Base-by-base conservation (phyloP, 2,113 vertebrate genomes). In the Ammodytes dubius region DNA sequence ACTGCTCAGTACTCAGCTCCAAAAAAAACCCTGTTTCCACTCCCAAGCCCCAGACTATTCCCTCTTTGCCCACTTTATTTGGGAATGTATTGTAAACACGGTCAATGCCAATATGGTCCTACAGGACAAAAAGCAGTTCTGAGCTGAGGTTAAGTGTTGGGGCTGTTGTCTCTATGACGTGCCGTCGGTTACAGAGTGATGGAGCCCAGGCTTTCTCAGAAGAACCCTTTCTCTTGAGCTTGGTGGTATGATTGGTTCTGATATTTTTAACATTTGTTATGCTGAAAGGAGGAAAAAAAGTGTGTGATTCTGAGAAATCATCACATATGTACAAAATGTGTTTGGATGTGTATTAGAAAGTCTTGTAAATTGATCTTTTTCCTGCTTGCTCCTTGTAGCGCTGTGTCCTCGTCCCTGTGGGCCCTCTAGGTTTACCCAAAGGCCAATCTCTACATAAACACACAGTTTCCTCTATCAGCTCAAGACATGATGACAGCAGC, bases 41-140 rank as follows among this genome's bases (percentile, higher is more conserved):
- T 93, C 79, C 53, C 60, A 15, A 11, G 54, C 78, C 74, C 27
- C 54, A 54, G 87, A 77, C 77, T 88, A 86, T 94, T 92, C 93
- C 91, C 92, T 40, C 76, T 79, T 92, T 86, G 92, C 88, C 91
- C 85, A 85, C 85, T 89, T 90, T 91, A 88, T 93, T 93, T 91
- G 79, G 79, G 88, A 90, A 75, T 79, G 72, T 68, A 88, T 83
- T 86, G 86, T 92, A 94, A 93, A 94, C 89, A 89, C 61, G 88
- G 87, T 94, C 91, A 92, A 84, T 85, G 91, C 87, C 91, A 92
- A 92, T 93, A 84, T 73, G 84, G 70, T 64, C 74, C 71, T 68
- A 40, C 69, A 78, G 81, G 86, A 93, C 88, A 89, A 67, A 87
- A 92, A 93, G 73, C 90, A 85, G 88, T 87, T 88, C 53, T 85